Percentiles rank a stretch among this genome's conserved stretches.
phyloP scores from a whole-genome alignment of 2,797 vertebrate genomes.

The Urophycis tenuis region DNA sequence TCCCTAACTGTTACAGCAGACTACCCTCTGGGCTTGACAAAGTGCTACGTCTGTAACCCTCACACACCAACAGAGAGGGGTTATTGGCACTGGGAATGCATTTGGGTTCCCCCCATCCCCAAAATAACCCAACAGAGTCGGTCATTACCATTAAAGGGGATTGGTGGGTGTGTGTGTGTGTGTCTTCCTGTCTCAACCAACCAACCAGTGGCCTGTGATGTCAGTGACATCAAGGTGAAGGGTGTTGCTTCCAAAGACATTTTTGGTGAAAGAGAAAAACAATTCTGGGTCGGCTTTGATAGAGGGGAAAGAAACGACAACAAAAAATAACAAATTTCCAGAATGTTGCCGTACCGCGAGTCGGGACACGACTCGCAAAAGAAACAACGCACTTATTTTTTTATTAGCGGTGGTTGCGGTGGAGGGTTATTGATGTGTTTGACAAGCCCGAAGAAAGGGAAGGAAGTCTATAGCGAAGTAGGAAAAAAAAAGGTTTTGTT shows the following conservation, averaged over 20 bases:
- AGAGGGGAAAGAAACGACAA: slow-evolving; percentile 36
- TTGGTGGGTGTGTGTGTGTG: slow-evolving; percentile 27
- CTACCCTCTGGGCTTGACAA: slow-evolving; percentile 49
- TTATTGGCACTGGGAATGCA: slow-evolving; percentile 41
- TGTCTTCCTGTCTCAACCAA: slow-evolving; percentile 57
- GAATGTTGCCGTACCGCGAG: slow-evolving; percentile 16
- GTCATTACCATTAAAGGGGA: slow-evolving; percentile 63
- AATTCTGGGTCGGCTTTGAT: slow-evolving; percentile 33
- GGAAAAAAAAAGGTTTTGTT: slow-evolving; percentile 35
- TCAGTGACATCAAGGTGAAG: slow-evolving; percentile 54
- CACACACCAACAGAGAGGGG: slow-evolving; percentile 25
- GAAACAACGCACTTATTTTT: slow-evolving; percentile 54
- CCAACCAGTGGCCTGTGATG: slow-evolving; percentile 15
- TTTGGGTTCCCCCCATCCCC: slow-evolving; percentile 18
- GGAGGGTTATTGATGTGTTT: slow-evolving; percentile 63
- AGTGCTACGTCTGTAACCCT: slow-evolving; percentile 50
- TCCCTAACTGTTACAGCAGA: slow-evolving; percentile 54
- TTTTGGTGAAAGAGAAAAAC: slow-evolving; percentile 53
- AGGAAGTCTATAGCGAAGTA: slow-evolving; percentile 52
- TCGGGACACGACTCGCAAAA: slow-evolving; percentile 44
- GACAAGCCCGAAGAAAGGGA: slow-evolving; percentile 50
- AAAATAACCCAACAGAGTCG: slow-evolving; percentile 5
- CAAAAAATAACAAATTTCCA: slow-evolving; percentile 54
- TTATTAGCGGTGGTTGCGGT: slow-evolving; percentile 51
- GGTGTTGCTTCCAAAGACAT: slow-evolving; percentile 54